phyloP scores from a whole-genome alignment of 2,113 vertebrate species.

The Excalfactoria chinensis region DNA sequence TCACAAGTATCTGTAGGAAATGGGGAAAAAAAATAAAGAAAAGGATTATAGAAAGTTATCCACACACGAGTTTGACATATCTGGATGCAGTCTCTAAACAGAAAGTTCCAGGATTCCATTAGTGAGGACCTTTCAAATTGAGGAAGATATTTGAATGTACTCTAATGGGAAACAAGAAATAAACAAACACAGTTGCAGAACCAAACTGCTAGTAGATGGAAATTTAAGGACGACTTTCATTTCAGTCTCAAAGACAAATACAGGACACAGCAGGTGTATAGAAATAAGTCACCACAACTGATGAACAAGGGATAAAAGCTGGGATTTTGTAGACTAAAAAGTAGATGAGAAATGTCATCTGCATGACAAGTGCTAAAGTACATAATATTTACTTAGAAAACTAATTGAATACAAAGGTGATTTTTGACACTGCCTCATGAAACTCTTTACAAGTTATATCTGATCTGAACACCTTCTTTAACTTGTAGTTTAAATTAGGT shows the following conservation, averaged over 20 bases:
- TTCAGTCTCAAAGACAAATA: neutral
- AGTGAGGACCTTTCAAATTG: neutral
- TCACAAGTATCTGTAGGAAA: neutral
- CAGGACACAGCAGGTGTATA: neutral
- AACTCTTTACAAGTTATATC: neutral
- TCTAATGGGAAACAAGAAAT: neutral
- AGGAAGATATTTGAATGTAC: neutral
- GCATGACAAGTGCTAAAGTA: neutral
- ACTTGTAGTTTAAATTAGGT: neutral
- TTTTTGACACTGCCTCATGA: neutral
- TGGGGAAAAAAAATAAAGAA: no score
- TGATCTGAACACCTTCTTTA: neutral
- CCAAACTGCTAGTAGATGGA: neutral
- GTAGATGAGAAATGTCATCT: neutral
- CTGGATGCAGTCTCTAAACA: fast-evolving
- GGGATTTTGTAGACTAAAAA: neutral
- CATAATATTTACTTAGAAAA: neutral
- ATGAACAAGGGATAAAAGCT: neutral
- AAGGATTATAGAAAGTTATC: neutral
- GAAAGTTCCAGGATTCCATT: neutral
- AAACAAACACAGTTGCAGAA: neutral
- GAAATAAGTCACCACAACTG: neutral
- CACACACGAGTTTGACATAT: neutral
- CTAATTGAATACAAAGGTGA: neutral
- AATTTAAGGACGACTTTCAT: neutral